Conservation (phyloP, 2,113 vertebrate genomes). For the Perca schrenkii region DNA sequence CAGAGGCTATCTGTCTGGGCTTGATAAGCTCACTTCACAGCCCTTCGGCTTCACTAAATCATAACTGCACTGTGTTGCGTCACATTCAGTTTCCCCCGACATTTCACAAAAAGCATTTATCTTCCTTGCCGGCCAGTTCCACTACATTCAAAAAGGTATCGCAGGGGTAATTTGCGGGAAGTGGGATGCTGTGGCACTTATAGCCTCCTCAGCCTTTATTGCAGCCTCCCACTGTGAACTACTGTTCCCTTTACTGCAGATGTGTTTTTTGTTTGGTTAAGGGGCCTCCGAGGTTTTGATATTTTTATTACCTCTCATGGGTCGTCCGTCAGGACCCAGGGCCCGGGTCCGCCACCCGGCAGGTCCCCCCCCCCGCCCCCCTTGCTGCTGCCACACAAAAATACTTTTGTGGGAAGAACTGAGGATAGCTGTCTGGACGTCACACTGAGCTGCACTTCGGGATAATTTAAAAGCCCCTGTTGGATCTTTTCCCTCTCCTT, state of each 20-base stretch:
- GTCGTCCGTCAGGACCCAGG: conserved; percentile 77
- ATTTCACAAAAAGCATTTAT: conserved; percentile 53
- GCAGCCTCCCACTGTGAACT: conserved; percentile 84
- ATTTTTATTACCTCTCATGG: conserved; percentile 87
- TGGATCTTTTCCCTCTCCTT: conserved; percentile 77
- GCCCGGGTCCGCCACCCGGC: conserved; percentile 74
- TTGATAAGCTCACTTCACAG: conserved; percentile 81
- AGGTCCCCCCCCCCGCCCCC: conserved; percentile 55
- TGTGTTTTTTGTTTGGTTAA: conserved; percentile 87
- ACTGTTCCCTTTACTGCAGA: conserved; percentile 85
- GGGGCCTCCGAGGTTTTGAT: conserved; percentile 83
- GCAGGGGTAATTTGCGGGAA: conserved; percentile 73
- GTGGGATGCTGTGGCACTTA: conserved; percentile 75
- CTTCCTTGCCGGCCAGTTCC: conserved; percentile 46
- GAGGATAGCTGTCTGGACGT: conserved; percentile 85
- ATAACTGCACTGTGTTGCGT: conserved; percentile 74
- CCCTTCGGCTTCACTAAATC: conserved; percentile 73
- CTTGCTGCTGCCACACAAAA: conserved; percentile 78
- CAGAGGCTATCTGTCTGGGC: conserved; percentile 63
- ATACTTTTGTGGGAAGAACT: conserved; percentile 86
- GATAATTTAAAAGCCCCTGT: conserved; percentile 86
- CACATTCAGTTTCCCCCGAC: conserved; percentile 70
- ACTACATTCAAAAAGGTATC: conserved; percentile 35
- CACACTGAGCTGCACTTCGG: conserved; percentile 85
- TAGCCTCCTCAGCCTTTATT: conserved; percentile 76